Base-by-base conservation (phyloP, 2,888 invertebrate genomes). In the Phoenoteleia sp. region DNA sequence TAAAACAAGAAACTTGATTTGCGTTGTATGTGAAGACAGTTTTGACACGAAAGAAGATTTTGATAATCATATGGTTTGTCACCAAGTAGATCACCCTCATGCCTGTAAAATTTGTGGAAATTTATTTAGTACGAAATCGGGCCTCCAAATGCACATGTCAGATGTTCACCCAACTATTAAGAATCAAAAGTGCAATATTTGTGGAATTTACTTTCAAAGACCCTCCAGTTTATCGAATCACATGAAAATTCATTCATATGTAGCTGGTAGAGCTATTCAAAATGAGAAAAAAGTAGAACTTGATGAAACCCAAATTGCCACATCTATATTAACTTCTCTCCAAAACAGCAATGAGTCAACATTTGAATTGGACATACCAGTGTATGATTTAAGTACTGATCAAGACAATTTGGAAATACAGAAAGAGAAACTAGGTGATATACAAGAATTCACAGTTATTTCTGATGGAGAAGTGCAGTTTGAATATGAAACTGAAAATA, bases 171-270 rank as follows among this genome's bases (percentile, higher is more conserved):
- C 91, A 47, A 76, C 88, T 0, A 90, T 89, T 33, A 89, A 92
- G 66, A 89, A 91, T 9, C 93, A 94, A 60, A 93, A 91, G 39
- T 95, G 95, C 79, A 92, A 93, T 21, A 91, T 94, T 54, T 95
- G 95, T 77, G 94, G 94, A 6, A 93, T 93, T 13, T 92, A 94
- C 27, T 95, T 94, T 89, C 93, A 94, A 27, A 90, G 94, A 39
- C 94, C 94, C 33, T 94, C 94, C 36, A 94, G 94, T 86, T 90
- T 95, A 9, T 94, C 94, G 0, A 95, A 95, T 89, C 95, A 95
- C 85, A 94, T 94, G 94, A 95, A 95, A 85, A 94, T 94, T 52
- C 94, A 94, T 77, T 93, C 92, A 5, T 94, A 94, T 77, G 92
- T 92, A 4, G 94, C 94, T 0, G 94, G 94, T 2, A 91, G 94